A percentile compares a stretch with the other conserved stretches of the same genome.
Conservation (phyloP, 2,797 vertebrate species). For the Acipenser ruthenus region DNA sequence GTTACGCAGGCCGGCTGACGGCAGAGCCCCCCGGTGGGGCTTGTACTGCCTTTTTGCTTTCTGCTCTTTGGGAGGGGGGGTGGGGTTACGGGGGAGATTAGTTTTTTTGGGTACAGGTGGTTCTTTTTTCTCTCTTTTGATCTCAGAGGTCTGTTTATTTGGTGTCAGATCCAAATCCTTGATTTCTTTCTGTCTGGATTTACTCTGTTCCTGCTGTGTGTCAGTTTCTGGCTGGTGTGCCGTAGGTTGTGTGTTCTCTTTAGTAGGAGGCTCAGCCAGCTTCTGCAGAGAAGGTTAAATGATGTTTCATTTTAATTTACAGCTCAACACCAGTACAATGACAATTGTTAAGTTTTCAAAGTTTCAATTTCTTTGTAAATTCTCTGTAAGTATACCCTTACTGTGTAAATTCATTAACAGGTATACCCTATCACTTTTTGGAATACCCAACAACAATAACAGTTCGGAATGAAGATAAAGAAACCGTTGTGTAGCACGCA, state of each 20-base stretch:
- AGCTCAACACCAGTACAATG: too few species aligned
- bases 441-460: neutral
- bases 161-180: too few species aligned
- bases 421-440: neutral
- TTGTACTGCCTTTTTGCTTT: neutral
- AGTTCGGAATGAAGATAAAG: neutral
- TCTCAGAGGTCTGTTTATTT: neutral
- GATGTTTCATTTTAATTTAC: too few species aligned
- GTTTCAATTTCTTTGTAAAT: too few species aligned
- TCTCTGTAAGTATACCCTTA: too few species aligned
- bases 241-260: neutral
- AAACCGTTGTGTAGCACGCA: too few species aligned
- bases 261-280: slow-evolving; percentile 1
- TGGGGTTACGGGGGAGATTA: rapidly evolving
- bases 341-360: too few species aligned
- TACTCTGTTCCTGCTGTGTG: too few species aligned
- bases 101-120: neutral
- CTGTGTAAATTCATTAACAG: neutral
- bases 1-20: rapidly evolving
- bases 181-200: neutral
- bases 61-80: rapidly evolving
- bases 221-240: neutral
- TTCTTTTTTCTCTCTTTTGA: neutral
- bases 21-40: rapidly evolving
- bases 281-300: slow-evolving; percentile 23